phyloP scores from a whole-genome alignment of 92 coral and sea anemone genomes.

The Epizoanthus illoricatus region DNA sequence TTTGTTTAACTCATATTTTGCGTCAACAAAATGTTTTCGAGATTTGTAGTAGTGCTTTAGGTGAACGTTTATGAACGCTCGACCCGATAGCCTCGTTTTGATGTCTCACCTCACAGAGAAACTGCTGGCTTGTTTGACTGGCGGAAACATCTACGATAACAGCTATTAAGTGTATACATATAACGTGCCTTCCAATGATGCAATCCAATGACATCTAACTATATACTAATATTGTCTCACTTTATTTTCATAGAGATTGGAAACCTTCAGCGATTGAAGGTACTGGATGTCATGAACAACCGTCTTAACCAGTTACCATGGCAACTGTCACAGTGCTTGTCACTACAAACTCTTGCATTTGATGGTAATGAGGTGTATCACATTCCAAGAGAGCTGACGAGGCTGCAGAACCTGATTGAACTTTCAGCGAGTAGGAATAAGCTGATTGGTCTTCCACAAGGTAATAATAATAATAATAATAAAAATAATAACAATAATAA shows the following conservation, averaged over 20 bases:
- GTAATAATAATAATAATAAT: constrained; percentile 12
- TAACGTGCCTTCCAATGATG: neutral
- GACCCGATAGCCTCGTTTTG: no score
- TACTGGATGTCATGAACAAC: constrained; percentile 69
- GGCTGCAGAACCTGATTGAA: constrained; percentile 48
- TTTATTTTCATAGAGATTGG: constrained; percentile 49
- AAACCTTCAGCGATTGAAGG: constrained; percentile 53
- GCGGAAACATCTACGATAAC: no score
- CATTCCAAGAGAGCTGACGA: constrained; percentile 56
- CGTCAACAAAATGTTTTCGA: no score
- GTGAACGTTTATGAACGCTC: no score
- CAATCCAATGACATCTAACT: neutral
- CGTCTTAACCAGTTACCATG: constrained; percentile 61
- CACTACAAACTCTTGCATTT: constrained; percentile 52
- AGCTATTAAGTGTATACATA: no score
- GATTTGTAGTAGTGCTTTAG: no score
- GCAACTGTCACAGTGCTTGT: constrained; percentile 55
- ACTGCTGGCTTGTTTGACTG: no score
- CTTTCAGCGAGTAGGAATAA: constrained; percentile 61
- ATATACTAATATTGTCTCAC: neutral
- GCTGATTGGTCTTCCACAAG: constrained; percentile 55
- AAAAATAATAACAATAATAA: no score
- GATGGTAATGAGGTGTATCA: constrained; percentile 59
- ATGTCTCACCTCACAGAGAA: no score
- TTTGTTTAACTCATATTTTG: no score